Base-by-base conservation (phyloP, 2,113 vertebrate genomes). In the Clarias magur region DNA sequence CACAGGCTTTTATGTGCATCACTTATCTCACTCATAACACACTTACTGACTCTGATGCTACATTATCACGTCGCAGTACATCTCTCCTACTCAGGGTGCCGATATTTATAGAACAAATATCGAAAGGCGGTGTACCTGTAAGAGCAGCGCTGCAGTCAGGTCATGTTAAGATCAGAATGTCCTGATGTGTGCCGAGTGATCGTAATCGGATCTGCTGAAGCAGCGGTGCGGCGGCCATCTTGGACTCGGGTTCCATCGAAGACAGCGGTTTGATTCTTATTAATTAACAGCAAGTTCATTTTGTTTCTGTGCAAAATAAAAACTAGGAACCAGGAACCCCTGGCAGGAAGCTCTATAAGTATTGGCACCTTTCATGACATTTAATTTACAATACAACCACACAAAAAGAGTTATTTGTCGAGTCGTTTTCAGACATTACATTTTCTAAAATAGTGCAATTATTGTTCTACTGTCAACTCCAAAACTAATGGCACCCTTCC, bases 11-110 rank as follows among this genome's bases (percentile, higher is more conserved):
- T 42, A 72, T 27, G 17, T 54, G 67, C 63, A 59, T 57, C 54
- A 38, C 68, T 84, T 59, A 68, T 78, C 84, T 53, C 30, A 57
- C 48, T 80, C 62, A 70, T 21, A 86, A 30, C 25, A 79, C 65
- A 68, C 21, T 30, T 19, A 57, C 63, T 68, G 76, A 80, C 27
- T 27, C 25, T 16, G 75, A 54, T 25, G 16, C 68, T 56, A 13
- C 60, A 57, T 86, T n/a, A 59, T 68, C 17, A 54, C 60, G 53
- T 30, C 57, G 27, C 63, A 4, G 0, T 57, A 59, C 15, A 85
- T 76, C 72, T 75, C 48, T 76, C 1, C 56, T 76, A 11, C 23
- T 27, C 57, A 79, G 73, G 10, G 73, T 53, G 84, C 42, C 62
- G 42, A 78, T 25, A 63, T 85, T 78, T 85, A 67, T 48, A 65